phyloP scores from a whole-genome alignment of 1,140 invertebrate species.

The Macrosteles quadrilineatus region DNA sequence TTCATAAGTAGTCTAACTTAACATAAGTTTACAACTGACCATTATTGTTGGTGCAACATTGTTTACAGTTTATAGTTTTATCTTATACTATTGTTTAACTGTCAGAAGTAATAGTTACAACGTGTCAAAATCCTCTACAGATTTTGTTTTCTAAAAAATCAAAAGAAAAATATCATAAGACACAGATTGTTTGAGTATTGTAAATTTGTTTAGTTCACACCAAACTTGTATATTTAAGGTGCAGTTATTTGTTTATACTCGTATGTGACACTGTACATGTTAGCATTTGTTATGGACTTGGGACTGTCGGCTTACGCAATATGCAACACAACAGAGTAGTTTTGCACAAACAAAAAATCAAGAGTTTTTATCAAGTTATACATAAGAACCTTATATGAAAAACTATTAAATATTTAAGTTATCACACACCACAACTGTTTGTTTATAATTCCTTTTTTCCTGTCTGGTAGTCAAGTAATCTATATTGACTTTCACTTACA shows the following conservation, averaged over 20 bases:
- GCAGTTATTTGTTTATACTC: constrained; percentile 6
- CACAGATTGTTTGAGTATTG: not conserved
- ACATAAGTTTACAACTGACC: no score
- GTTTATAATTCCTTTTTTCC: no score
- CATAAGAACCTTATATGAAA: constrained; percentile 29
- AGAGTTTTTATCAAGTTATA: constrained; percentile 32
- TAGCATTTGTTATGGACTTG: constrained; percentile 27
- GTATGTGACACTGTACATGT: constrained; percentile 16
- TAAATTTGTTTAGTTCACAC: constrained; percentile 9
- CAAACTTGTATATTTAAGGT: constrained; percentile 13
- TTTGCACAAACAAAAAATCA: constrained; percentile 31
- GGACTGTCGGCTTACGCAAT: constrained; percentile 21
- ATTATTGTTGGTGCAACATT: no score
- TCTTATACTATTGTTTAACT: no score
- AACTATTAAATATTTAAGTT: constrained; percentile 31
- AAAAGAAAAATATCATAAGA: not conserved
- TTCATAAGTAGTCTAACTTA: no score
- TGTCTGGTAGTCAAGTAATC: no score
- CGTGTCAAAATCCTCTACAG: not conserved
- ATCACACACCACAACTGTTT: constrained; percentile 17
- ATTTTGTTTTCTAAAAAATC: not conserved
- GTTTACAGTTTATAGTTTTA: no score
- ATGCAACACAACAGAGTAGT: constrained; percentile 28
- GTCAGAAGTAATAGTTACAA: no score
- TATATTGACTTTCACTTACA: no score